Evolutionary conservation across 2,797 vertebrate species (phyloP), one percentile per base, ranked within the genome.

Genomic region (Fratercula arctica): DNA sequence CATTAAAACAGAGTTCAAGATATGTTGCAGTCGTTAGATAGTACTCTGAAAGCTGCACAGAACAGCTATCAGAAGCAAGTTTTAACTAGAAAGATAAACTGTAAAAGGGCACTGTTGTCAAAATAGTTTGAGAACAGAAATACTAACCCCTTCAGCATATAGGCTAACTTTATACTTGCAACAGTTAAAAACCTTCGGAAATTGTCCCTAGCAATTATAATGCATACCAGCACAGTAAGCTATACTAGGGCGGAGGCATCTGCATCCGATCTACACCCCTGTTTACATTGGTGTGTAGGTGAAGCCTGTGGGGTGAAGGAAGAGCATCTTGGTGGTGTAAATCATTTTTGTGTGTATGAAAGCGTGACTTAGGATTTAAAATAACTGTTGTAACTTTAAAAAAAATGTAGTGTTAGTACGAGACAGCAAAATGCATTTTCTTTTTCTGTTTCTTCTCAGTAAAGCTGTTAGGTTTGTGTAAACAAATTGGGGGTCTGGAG

Each of bases 241-340:
- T 95, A 26, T 57, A 26, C 57, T 23, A 54, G 87, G 90, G 88
- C 0, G 85, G 95, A 81, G 96, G 54, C 16, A 0, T 51, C 48
- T 46, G 31, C 6, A n/a, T 68, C 82, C 46, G 10, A 87, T 92
- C 84, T 88, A 79, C 94, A 74, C 87, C 95, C 94, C 84, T 96
- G 90, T 97, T 96, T 95, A 96, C 50, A 2, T 2, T 21, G 46
- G 17, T 24, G 54, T 8, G 8, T 37, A 21, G 63, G 57, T 56
- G 51, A 61, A 81, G 86, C 70, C 53, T 85, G 54, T 72, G 33
- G 13, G 17, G 13, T 60, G 54, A 64, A 81, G 81, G n/a, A 93
- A 66, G 59, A 45, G 33, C 57, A 54, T 63, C 63, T 35, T 7
- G 11, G 43, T 85, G 84, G 57, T 4, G 1, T 25, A 79, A 77